Percentiles rank a stretch among this genome's conserved stretches.
Evolutionary conservation across 2,888 invertebrate species (phyloP).

Genomic region (Callinectes sapidus): DNA sequence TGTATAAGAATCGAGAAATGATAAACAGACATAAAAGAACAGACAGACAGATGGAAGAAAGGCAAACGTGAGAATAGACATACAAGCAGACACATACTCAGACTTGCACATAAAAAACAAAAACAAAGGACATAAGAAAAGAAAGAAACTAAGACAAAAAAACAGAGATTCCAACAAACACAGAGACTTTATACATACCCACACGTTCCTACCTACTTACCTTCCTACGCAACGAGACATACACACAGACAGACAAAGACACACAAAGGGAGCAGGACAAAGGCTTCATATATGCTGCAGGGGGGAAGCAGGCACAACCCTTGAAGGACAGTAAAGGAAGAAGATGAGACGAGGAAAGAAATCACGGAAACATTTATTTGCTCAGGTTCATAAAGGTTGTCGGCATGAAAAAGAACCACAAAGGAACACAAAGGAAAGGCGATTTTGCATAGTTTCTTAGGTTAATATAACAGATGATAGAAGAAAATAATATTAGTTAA

Average conservation of each 20-base stretch:
- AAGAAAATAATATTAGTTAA: too few species aligned
- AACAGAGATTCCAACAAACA: neutral
- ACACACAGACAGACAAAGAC: neutral
- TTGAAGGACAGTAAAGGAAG: neutral
- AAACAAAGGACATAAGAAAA: neutral
- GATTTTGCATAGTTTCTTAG: too few species aligned
- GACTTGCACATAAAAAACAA: neutral
- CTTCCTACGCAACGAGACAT: neutral
- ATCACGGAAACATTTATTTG: neutral
- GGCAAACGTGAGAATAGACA: too few species aligned
- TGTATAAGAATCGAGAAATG: too few species aligned
- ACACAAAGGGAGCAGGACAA: neutral
- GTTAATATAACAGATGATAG: too few species aligned
- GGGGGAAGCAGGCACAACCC: neutral
- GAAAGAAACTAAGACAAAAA: neutral
- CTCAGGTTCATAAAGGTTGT: neutral
- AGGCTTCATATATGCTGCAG: neutral
- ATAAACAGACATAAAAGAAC: neutral
- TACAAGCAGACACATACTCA: neutral
- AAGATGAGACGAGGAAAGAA: neutral
- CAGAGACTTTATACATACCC: neutral
- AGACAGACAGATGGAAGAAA: too few species aligned
- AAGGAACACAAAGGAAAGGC: too few species aligned
- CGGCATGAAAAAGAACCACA: too few species aligned
- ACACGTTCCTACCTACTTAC: neutral